Evolutionary conservation across 35 echinoderm and acorn worm genomes (phyloP).

Genomic region (Eucidaris tribuloides): DNA sequence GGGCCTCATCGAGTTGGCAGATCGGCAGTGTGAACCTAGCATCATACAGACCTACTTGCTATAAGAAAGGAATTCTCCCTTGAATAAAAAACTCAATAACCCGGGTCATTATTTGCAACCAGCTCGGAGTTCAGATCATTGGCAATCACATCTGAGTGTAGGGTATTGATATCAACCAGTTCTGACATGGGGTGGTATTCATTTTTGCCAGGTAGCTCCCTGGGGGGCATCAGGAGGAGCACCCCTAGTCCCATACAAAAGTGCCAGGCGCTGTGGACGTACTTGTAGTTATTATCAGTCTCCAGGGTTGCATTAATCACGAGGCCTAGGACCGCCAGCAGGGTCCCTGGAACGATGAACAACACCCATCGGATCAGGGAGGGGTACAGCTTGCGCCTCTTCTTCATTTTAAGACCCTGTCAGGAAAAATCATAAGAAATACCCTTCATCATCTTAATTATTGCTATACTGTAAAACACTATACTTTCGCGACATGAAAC

Average conservation of each 20-base stretch:
- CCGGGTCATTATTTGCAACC: constrained; percentile 34
- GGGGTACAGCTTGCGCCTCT: constrained; percentile 63
- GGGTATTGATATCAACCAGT: constrained; percentile 71
- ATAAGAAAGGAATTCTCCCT: too few relatives aligned
- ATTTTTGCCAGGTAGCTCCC: constrained; percentile 28
- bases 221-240: constrained; percentile 68
- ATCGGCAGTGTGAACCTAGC: too few relatives aligned
- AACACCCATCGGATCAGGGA: constrained; percentile 68
- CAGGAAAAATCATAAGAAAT: too few relatives aligned
- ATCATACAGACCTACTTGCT: too few relatives aligned
- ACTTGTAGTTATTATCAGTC: constrained; percentile 79
- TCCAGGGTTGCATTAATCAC: constrained; percentile 65
- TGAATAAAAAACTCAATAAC: too few relatives aligned
- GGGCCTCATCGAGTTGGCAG: too few relatives aligned
- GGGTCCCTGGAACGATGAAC: constrained; percentile 72
- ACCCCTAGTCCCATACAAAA: constrained; percentile 68
- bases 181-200: constrained; percentile 61
- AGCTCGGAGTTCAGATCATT: constrained; percentile 60
- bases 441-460: too few relatives aligned
- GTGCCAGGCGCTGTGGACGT: constrained; percentile 75
- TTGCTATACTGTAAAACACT: too few relatives aligned
- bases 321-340: constrained; percentile 52
- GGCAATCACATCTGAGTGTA: too few relatives aligned
- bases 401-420: constrained; percentile 28
- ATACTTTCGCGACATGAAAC: too few relatives aligned